Conservation (phyloP, 2,888 invertebrate genomes). For the Dicyrtomina minuta region DNA sequence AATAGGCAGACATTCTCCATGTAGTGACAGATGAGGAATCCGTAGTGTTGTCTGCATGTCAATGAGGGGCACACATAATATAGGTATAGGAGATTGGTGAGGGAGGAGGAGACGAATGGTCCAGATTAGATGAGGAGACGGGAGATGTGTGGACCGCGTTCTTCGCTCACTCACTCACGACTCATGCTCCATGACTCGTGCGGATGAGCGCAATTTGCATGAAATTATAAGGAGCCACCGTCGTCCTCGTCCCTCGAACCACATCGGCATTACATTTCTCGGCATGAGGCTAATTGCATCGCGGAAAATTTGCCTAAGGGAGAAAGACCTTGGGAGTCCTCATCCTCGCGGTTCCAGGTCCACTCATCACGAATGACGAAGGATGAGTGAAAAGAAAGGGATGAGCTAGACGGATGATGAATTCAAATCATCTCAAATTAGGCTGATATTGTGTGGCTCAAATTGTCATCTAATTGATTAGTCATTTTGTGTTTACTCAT, state of each 20-base stretch:
- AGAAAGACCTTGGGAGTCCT: neutral
- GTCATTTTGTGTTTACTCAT: slow-evolving; percentile 51
- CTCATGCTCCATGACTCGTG: neutral
- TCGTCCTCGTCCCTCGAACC: neutral
- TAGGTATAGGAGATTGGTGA: neutral
- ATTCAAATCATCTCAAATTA: slow-evolving; percentile 42
- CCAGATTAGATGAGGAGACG: slow-evolving; percentile 10
- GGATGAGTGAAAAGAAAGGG: too few relatives aligned
- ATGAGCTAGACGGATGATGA: neutral
- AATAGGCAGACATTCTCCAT: too few relatives aligned
- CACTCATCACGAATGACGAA: too few relatives aligned
- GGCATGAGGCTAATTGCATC: slow-evolving; percentile 40
- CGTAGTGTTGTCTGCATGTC: too few relatives aligned
- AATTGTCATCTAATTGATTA: slow-evolving; percentile 48
- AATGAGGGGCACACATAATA: too few relatives aligned
- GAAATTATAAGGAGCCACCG: slow-evolving; percentile 14
- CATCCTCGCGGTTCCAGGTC: too few relatives aligned
- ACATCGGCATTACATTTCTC: slow-evolving; percentile 13
- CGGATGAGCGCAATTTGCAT: slow-evolving; percentile 14
- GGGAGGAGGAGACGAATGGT: neutral
- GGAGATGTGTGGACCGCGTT: slow-evolving; percentile 2
- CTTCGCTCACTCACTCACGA: too few relatives aligned
- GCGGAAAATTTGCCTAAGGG: slow-evolving; percentile 31
- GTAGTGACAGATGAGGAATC: too few relatives aligned
- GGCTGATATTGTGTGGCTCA: slow-evolving; percentile 43